These are phyloP conservation scores for Zaprionus nigranus DNA, from an alignment of 1,140 invertebrate genomes.

Conservation along the genomic window DNA sequence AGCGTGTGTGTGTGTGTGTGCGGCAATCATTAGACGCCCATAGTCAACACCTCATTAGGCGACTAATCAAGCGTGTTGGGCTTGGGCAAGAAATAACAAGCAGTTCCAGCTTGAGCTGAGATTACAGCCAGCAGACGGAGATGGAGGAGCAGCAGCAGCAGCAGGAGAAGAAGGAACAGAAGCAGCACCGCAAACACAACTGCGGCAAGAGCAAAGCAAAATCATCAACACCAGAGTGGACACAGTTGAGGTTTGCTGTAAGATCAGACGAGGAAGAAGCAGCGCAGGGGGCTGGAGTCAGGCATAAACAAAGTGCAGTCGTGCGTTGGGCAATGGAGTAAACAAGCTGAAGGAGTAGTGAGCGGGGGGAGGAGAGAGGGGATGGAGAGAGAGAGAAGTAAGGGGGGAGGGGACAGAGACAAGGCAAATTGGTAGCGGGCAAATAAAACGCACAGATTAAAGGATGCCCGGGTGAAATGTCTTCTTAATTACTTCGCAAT, in stretches of 20 bases:
- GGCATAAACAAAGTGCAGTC: slow-evolving; percentile 43
- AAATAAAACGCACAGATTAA: slow-evolving; percentile 84
- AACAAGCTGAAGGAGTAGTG: slow-evolving; percentile 30
- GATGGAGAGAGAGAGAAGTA: background rate
- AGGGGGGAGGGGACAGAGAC: slow-evolving; percentile 3
- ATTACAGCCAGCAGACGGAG: slow-evolving; percentile 25
- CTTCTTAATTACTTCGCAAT: slow-evolving; percentile 83
- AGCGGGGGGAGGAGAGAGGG: background rate
- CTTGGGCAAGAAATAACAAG: slow-evolving; percentile 70
- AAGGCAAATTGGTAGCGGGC: slow-evolving; percentile 45
- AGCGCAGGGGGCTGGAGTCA: slow-evolving; percentile 5
- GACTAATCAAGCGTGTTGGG: slow-evolving; percentile 79
- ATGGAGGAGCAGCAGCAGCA: background rate
- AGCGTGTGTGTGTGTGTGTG: slow-evolving; percentile 16
- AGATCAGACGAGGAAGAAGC: slow-evolving; percentile 25
- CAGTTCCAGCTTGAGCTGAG: slow-evolving; percentile 55
- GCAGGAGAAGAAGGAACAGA: background rate
- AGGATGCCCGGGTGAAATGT: slow-evolving; percentile 83
- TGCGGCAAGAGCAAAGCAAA: slow-evolving; percentile 59
- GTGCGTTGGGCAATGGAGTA: slow-evolving; percentile 43
- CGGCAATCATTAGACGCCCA: slow-evolving; percentile 71
- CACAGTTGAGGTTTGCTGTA: slow-evolving; percentile 4
- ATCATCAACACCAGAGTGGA: slow-evolving; percentile 49
- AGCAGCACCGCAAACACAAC: slow-evolving; percentile 2
- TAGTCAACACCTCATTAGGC: slow-evolving; percentile 84